A percentile compares a stretch with the other conserved stretches of the same genome.
These are phyloP conservation scores for Champsocephalus esox DNA, from an alignment of 2,797 vertebrate genomes.

Conservation along the genomic window DNA sequence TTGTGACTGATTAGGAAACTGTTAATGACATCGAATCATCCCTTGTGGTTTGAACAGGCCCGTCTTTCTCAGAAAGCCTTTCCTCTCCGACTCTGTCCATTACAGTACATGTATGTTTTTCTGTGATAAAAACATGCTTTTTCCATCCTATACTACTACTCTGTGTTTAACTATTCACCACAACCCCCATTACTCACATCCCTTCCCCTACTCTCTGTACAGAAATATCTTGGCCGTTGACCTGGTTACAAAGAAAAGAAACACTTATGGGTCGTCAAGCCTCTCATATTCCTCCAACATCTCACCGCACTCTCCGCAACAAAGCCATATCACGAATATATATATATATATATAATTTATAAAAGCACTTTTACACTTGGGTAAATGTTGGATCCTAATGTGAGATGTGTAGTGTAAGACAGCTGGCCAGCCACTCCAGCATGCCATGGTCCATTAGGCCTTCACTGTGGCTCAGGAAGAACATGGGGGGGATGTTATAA, in stretches of 20 bases:
- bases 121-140: constrained; percentile 19
- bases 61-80: constrained; percentile 6
- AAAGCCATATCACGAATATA: constrained; percentile 39
- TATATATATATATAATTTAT: constrained; percentile 73
- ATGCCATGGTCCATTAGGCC: constrained; percentile 79
- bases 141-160: constrained; percentile 19
- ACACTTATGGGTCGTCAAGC: constrained; percentile 59
- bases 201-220: constrained; percentile 24
- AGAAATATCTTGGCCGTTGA: constrained; percentile 60
- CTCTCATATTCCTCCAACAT: constrained; percentile 45
- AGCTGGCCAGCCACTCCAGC: constrained; percentile 62
- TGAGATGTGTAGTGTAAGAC: constrained; percentile 70
- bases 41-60: constrained; percentile 8
- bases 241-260: constrained; percentile 67
- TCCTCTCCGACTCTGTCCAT: neutral
- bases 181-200: constrained; percentile 11
- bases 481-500: constrained; percentile 65
- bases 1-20: constrained; percentile 18
- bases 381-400: constrained; percentile 71
- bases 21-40: constrained; percentile 15
- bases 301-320: constrained; percentile 45
- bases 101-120: constrained; percentile 5
- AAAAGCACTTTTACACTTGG: constrained; percentile 70
- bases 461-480: constrained; percentile 77
- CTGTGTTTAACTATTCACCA: constrained; percentile 42